Evolutionary conservation across 2,113 vertebrate species (phyloP).

Genomic region (Otis tarda): DNA sequence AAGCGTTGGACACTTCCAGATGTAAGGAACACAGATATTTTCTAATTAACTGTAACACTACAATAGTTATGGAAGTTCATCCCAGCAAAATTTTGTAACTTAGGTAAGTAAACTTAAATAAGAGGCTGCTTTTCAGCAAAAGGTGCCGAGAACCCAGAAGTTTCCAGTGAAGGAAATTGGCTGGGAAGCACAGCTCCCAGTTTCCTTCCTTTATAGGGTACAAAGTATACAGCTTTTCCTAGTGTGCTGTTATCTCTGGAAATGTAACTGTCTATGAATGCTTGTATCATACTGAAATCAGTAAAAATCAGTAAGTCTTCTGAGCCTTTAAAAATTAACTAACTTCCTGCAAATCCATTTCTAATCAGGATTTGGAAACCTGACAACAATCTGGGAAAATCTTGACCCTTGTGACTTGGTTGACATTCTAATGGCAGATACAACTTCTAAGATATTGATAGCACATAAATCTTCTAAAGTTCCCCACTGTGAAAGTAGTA

Average conservation of each 20-base stretch:
- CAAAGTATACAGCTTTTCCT: not conserved
- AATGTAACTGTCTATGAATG: not conserved
- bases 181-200: not conserved
- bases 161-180: not conserved
- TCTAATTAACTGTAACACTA: not conserved
- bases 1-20: not conserved
- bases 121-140: not conserved
- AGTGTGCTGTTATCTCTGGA: not conserved
- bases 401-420: not conserved
- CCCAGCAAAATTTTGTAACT: not conserved
- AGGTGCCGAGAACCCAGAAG: not conserved
- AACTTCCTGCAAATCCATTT: not conserved
- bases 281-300: not conserved
- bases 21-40: not conserved
- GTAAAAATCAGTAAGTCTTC: not conserved
- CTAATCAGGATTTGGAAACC: not conserved
- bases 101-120: not conserved
- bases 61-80: not conserved
- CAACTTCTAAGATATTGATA: not conserved
- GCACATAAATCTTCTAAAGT: not conserved
- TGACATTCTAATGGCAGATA: not conserved
- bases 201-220: not conserved
- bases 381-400: not conserved
- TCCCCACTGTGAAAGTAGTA: not conserved
- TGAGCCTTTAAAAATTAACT: not conserved